A percentile compares a stretch with the other conserved stretches of the same genome.
Conservation (phyloP, 2,797 vertebrate genomes). For the Coregonus sp. region DNA sequence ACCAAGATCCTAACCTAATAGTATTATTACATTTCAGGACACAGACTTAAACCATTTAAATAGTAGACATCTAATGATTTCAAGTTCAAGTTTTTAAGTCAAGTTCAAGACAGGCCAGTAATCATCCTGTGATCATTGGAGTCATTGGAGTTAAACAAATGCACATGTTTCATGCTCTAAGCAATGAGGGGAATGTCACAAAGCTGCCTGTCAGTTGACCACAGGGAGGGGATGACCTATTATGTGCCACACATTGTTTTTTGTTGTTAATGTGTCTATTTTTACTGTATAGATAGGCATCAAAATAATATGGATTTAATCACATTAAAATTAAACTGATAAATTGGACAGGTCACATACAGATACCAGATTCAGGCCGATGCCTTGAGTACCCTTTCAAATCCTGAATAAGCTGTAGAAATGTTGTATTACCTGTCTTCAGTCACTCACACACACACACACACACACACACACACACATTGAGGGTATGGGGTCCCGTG, state of each 20-base stretch:
- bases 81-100: constrained; percentile 13
- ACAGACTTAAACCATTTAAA: constrained; percentile 15
- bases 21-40: background rate
- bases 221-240: constrained; percentile 64
- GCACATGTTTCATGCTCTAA: constrained; percentile 51
- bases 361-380: constrained; percentile 27
- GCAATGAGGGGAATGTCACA: constrained; percentile 62
- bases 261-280: constrained; percentile 56
- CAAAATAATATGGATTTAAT: constrained; percentile 52
- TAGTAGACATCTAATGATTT: constrained; percentile 10
- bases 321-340: constrained; percentile 42
- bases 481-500: background rate
- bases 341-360: constrained; percentile 5
- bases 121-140: constrained; percentile 21
- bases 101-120: constrained; percentile 27
- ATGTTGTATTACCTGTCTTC: constrained; percentile 22
- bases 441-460: background rate
- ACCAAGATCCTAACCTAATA: constrained; percentile 1
- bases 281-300: constrained; percentile 37
- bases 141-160: constrained; percentile 35
- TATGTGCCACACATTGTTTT: constrained; percentile 56
- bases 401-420: constrained; percentile 24
- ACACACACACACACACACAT: background rate
- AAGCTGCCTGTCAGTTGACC: constrained; percentile 66
- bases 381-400: constrained; percentile 21